A percentile compares a stretch with the other conserved stretches of the same genome.
Conservation (phyloP, 2,113 vertebrate genomes). For the Myotis yumanensis region DNA sequence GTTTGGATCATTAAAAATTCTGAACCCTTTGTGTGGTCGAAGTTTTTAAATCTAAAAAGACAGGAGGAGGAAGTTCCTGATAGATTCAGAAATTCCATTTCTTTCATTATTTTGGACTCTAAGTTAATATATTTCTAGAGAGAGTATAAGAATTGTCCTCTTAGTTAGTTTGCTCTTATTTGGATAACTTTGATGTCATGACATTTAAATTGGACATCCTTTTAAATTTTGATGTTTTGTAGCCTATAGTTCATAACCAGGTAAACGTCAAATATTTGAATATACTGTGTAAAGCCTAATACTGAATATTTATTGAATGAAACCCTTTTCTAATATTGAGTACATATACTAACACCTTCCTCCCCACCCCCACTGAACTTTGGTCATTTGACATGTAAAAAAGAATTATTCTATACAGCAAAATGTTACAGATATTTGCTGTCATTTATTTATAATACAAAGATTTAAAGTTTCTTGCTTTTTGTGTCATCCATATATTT, state of each 20-base stretch:
- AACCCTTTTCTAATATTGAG: background rate
- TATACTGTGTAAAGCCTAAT: slow-evolving; percentile 29
- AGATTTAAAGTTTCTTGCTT: slow-evolving; percentile 41
- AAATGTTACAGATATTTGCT: background rate
- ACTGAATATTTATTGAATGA: slow-evolving; percentile 12
- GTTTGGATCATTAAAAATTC: slow-evolving; percentile 16
- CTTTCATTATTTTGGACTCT: background rate
- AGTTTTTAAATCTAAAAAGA: slow-evolving; percentile 30
- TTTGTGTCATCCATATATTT: background rate
- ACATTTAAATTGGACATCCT: slow-evolving; percentile 41
- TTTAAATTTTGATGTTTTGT: slow-evolving; percentile 46
- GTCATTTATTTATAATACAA: background rate
- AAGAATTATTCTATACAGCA: background rate
- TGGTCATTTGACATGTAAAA: slow-evolving; percentile 39
- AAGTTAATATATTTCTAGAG: slow-evolving; percentile 23
- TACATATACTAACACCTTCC: background rate
- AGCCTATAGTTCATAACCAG: slow-evolving; percentile 22
- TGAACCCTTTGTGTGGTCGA: background rate
- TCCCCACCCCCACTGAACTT: background rate
- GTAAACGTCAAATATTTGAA: slow-evolving; percentile 52
- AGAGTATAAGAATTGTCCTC: background rate
- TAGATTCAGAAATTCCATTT: background rate
- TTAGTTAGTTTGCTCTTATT: slow-evolving; percentile 47
- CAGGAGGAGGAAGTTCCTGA: background rate
- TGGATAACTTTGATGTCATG: slow-evolving; percentile 31